Percentiles rank a stretch among this genome's conserved stretches.
Evolutionary conservation across 1,140 invertebrate species (phyloP).

Genomic region (Elymnias hypermnestra): DNA sequence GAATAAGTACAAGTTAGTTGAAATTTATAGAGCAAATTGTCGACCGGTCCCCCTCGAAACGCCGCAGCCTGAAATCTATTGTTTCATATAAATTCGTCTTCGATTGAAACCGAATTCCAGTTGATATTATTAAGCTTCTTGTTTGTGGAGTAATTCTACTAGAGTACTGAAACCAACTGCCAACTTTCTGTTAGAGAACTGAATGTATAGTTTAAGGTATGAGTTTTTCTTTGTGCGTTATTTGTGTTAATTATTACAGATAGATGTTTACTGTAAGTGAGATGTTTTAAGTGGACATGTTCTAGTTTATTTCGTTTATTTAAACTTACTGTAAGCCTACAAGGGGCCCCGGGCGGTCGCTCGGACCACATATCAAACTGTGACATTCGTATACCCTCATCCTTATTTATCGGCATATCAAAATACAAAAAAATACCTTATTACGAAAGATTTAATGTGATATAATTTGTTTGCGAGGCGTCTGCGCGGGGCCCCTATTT

Average conservation of each 20-base stretch:
- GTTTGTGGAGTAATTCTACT: slow-evolving; percentile 46
- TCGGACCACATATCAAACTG: slow-evolving; percentile 44
- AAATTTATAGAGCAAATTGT: slow-evolving; percentile 16
- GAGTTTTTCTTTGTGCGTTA: slow-evolving; percentile 56
- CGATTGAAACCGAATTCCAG: slow-evolving; percentile 47
- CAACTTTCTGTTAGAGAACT: slow-evolving; percentile 65
- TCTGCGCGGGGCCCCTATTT: slow-evolving; percentile 51
- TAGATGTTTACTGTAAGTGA: slow-evolving; percentile 66
- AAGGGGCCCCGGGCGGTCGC: slow-evolving; percentile 43
- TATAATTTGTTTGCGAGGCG: slow-evolving; percentile 21
- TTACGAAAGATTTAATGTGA: slow-evolving; percentile 26
- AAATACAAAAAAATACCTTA: slow-evolving; percentile 7
- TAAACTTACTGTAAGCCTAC: slow-evolving; percentile 61
- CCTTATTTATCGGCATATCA: slow-evolving; percentile 38
- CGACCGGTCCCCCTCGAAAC: not conserved
- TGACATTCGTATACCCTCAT: slow-evolving; percentile 22
- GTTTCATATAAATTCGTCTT: slow-evolving; percentile 21
- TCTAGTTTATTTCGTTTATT: slow-evolving; percentile 72
- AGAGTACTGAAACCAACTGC: slow-evolving; percentile 68
- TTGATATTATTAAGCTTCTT: slow-evolving; percentile 61
- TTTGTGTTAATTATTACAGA: slow-evolving; percentile 63
- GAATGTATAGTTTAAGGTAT: slow-evolving; percentile 51
- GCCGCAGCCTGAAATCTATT: slow-evolving; percentile 13
- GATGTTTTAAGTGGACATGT: slow-evolving; percentile 56
- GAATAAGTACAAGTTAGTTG: slow-evolving; percentile 19